These are phyloP conservation scores for Probosciger aterrimus DNA, from an alignment of 2,113 vertebrate species.

Conservation along the genomic window DNA sequence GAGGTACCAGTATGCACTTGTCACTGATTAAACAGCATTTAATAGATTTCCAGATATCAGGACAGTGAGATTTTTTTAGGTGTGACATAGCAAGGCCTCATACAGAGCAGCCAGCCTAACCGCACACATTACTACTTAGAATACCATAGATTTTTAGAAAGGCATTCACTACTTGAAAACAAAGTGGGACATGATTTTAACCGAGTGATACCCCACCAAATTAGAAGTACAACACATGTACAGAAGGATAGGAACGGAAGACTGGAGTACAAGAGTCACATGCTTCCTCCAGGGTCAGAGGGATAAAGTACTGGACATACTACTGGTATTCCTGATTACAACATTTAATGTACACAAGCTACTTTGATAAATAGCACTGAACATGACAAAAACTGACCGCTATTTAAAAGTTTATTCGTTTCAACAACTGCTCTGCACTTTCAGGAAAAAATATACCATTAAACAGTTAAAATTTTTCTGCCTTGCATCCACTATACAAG, in stretches of 20 bases:
- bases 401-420: not conserved
- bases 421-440: not conserved
- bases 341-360: not conserved
- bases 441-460: not conserved
- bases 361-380: not conserved
- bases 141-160: not conserved
- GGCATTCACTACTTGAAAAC: not conserved
- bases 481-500: not conserved
- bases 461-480: not conserved
- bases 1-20: not conserved
- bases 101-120: not conserved
- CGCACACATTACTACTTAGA: not conserved
- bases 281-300: not conserved
- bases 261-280: not conserved
- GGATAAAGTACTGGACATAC: not conserved
- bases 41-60: not conserved
- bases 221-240: not conserved
- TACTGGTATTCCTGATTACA: rapidly evolving
- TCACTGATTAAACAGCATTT: not conserved
- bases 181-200: not conserved
- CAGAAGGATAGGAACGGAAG: not conserved
- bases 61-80: not conserved
- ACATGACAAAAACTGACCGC: not conserved
- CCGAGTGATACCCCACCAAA: not conserved
- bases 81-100: not conserved